Percentiles rank a stretch among this genome's conserved stretches.
Conservation (phyloP, 2,888 invertebrate species). For the Dioctria linearis region DNA sequence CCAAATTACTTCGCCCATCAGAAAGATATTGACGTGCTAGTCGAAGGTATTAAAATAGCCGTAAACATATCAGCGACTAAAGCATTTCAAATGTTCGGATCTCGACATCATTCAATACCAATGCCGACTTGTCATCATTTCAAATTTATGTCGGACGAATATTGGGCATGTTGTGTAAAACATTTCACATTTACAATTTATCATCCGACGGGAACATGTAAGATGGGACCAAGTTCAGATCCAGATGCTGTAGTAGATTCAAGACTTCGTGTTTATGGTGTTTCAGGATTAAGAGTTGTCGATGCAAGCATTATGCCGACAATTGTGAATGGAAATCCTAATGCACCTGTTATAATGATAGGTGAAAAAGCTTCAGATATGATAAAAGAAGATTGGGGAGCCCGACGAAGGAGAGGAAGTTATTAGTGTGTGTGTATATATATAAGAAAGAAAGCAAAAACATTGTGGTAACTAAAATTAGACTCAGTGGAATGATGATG, state of each 20-base stretch:
- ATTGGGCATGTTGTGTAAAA: conserved; percentile 88
- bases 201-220: conserved; percentile 88
- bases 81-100: conserved; percentile 86
- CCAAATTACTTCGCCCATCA: conserved; percentile 93
- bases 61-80: conserved; percentile 84
- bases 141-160: conserved; percentile 82
- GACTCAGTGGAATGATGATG: no score
- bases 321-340: conserved; percentile 91
- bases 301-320: conserved; percentile 92
- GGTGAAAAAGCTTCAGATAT: conserved; percentile 91
- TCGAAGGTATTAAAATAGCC: conserved; percentile 89
- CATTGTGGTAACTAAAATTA: no score
- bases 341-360: conserved; percentile 92
- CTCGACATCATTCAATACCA: conserved; percentile 83
- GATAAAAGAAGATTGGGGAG: conserved; percentile 89
- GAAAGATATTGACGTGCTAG: conserved; percentile 83
- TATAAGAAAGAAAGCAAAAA: neutral
- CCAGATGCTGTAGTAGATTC: conserved; percentile 86
- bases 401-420: conserved; percentile 46
- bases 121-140: conserved; percentile 87
- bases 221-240: conserved; percentile 87
- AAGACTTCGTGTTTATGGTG: conserved; percentile 82
- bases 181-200: conserved; percentile 89
- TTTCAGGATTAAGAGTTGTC: conserved; percentile 83
- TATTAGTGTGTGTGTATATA: neutral